Base-by-base conservation (phyloP, 2,113 vertebrate genomes). In the Bucco capensis region DNA sequence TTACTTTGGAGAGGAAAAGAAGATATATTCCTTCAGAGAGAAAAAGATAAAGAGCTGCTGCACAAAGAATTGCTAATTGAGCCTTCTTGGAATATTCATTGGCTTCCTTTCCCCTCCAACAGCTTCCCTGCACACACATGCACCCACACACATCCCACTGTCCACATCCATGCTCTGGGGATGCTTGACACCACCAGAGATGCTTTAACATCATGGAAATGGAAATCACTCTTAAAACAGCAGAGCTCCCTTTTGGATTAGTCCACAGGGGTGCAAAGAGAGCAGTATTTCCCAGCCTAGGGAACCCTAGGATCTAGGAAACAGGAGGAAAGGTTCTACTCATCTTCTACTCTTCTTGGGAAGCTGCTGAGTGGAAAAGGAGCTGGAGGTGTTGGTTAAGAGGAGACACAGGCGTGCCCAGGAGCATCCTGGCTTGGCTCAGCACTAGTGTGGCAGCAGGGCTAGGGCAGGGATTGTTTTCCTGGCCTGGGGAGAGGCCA, bases 51-150 rank as follows among this genome's bases (percentile, higher is more conserved):
- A 91, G 75, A 66, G 42, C 16, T 76, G 50, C 42, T 90, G 64
- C 50, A 77, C 54, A 76, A 85, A 61, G 40, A 69, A 62, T 70
- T 88, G 85, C 79, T 70, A 85, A 91, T 94, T 47, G n/a, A 83
- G 75, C 30, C 38, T 69, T 92, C 53, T 61, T 86, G 67, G 76
- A 80, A 93, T 88, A 88, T 44, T 54, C 89, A 91, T 88, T 83
- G 37, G 40, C 42, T 87, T 62, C 21, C 21, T 78, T 84, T 75
- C 60, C 44, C 61, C 49, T 84, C 17, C 35, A 92, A 85, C 44
- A 75, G 64, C 22, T 75, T 66, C 35, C 4, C 61, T 30, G 37
- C 33, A 38, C 61, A 47, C 46, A 67, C 38, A 35, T 9, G 66
- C 19, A 82, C 49, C 35, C 61, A 72, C 53, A 47, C 27, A 47